phyloP scores from a whole-genome alignment of 2,797 vertebrate genomes.

The Coccyzus lansbergi region DNA sequence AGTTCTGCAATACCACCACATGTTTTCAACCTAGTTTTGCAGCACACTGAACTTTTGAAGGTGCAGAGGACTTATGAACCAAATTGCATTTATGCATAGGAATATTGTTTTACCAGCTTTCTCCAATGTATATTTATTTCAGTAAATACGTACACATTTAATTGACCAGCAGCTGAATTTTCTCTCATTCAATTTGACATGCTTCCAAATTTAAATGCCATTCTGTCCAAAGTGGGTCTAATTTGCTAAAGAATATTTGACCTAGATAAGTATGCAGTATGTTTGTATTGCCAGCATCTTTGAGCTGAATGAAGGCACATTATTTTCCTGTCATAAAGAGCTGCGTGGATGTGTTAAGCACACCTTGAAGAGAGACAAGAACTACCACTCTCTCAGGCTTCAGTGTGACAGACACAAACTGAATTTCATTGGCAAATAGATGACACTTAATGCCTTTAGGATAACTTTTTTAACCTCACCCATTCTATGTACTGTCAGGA shows the following conservation, averaged over 20 bases:
- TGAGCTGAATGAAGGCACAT: not conserved
- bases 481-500: not conserved
- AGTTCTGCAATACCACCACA: not conserved
- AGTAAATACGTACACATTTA: not conserved
- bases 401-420: not conserved
- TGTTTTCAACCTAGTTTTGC: not conserved
- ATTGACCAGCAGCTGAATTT: not conserved
- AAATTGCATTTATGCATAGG: not conserved
- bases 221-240: not conserved
- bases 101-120: not conserved
- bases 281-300: not conserved
- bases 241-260: not conserved
- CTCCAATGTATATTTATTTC: not conserved
- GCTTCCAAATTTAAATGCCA: not conserved
- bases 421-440: not conserved
- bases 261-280: not conserved
- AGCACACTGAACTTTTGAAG: not conserved
- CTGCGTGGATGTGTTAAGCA: not conserved
- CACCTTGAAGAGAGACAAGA: not conserved
- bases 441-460: not conserved
- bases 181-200: not conserved
- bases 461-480: not conserved
- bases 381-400: not conserved
- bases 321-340: not conserved
- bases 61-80: not conserved